Evolutionary conservation across 2,797 vertebrate genomes (phyloP).

Genomic region (Paguma larvata): DNA sequence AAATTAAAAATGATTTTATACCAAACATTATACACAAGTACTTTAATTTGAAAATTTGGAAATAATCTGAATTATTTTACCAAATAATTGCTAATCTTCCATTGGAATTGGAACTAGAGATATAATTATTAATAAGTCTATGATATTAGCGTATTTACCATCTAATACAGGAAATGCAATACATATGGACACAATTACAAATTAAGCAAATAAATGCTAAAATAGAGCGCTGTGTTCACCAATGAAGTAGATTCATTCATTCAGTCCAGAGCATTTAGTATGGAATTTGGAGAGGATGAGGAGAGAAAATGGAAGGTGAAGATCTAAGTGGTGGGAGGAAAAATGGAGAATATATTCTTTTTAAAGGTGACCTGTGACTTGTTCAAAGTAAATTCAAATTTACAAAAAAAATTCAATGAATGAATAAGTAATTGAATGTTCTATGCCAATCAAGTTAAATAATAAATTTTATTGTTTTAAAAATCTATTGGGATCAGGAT

Average conservation of each 20-base stretch:
- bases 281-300: neutral
- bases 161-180: neutral
- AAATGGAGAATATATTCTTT: neutral
- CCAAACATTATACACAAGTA: neutral
- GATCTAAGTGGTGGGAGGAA: neutral
- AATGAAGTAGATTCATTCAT: neutral
- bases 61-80: slow-evolving; percentile 24
- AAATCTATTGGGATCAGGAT: neutral
- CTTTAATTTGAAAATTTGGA: slow-evolving; percentile 29
- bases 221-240: neutral
- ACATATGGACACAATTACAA: neutral
- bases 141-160: neutral
- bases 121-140: neutral
- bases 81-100: neutral
- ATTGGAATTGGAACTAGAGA: neutral
- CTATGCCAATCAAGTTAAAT: neutral
- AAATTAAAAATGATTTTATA: slow-evolving; percentile 32
- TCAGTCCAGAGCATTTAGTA: neutral
- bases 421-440: neutral
- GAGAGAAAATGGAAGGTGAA: neutral
- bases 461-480: neutral
- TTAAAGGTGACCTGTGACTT: neutral
- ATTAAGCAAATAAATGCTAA: neutral
- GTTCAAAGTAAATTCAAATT: neutral
- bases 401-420: neutral